Evolutionary conservation across 2,888 invertebrate genomes (phyloP), one percentile per base, ranked within the genome.

Genomic region (Andrena hattorfiana): DNA sequence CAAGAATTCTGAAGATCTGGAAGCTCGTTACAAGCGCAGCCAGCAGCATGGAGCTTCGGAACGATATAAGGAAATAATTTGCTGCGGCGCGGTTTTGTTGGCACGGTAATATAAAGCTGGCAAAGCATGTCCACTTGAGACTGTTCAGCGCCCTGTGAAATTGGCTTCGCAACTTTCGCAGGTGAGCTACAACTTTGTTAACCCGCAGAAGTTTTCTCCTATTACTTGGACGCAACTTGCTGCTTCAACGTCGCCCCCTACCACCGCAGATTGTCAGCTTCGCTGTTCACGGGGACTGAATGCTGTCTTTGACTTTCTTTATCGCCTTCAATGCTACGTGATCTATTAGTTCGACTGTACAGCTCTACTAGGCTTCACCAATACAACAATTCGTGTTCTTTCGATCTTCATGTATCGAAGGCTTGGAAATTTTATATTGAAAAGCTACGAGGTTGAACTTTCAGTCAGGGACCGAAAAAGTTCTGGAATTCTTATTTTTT

Each of bases 141-240:
- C 56, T 66, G 73, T 66, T 79, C 66, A 16, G 59, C 64, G 32
- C 64, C 64, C 48, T 64, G 73, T 66, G 81, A 81, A 81, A 81
- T 81, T 81, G 81, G 59, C 73, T 59, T 70, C 16, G 81, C 62
- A 81, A 81, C 69, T 81, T 81, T 73, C 69, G 16, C 28, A 48
- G 48, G 59, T 66, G 73, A 73, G 64, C 80, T 81, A 35, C 59
- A 81, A 81, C 73, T 74, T 59, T 48, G 81, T 81, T 81, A 80
- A 81, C 56, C 48, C 35, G 35, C 68, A 42, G 16, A 81, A 81
- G 63, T 81, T 81, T 81, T 70, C 66, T 70, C 28, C 30, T 56
- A 26, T 51, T 62, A 74, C 54, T 80, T 81, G 20, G 51, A 64
- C 49, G 56, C 69, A 66, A 70, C 73, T 80, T 70, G 59, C 54